phyloP scores from a whole-genome alignment of 2,113 vertebrate genomes.

The Chlorodrepanis virens region DNA sequence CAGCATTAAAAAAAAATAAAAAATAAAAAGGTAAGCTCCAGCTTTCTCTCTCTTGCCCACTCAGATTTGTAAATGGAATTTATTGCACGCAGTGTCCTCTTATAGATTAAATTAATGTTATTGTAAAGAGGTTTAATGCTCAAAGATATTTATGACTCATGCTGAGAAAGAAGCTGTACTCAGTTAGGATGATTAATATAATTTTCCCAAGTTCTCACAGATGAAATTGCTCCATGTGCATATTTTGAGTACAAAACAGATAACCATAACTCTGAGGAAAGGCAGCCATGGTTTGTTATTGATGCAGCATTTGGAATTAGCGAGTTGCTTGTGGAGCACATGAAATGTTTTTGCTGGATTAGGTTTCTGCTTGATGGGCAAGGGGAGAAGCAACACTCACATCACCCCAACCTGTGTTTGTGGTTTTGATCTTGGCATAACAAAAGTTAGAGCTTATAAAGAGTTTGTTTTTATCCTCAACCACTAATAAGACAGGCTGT shows the following conservation, averaged over 20 bases:
- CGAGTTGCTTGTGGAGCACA: neutral
- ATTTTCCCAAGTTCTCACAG: slow-evolving; percentile 67
- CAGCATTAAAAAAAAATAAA: neutral
- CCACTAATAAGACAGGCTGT: neutral
- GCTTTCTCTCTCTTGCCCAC: slow-evolving; percentile 61
- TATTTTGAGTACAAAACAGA: slow-evolving; percentile 70
- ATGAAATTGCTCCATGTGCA: slow-evolving; percentile 66
- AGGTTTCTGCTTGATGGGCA: neutral
- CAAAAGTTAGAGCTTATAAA: neutral
- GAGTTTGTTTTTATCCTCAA: neutral
- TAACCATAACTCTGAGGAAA: slow-evolving; percentile 60
- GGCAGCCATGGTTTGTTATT: slow-evolving; percentile 45
- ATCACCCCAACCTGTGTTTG: neutral
- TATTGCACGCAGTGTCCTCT: slow-evolving; percentile 67
- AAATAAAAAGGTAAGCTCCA: neutral
- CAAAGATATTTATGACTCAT: slow-evolving; percentile 74
- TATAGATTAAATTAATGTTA: slow-evolving; percentile 79
- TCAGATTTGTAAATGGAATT: slow-evolving; percentile 75
- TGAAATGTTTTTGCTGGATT: slow-evolving; percentile 32
- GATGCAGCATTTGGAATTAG: slow-evolving; percentile 56
- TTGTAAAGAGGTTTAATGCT: slow-evolving; percentile 76
- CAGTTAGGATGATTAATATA: slow-evolving; percentile 74
- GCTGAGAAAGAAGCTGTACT: slow-evolving; percentile 71
- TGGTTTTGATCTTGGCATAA: neutral
- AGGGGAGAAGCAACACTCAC: neutral